Evolutionary conservation across 64 coral and sea anemone genomes (phyloP).

Genomic region (Orbicella faveolata): DNA sequence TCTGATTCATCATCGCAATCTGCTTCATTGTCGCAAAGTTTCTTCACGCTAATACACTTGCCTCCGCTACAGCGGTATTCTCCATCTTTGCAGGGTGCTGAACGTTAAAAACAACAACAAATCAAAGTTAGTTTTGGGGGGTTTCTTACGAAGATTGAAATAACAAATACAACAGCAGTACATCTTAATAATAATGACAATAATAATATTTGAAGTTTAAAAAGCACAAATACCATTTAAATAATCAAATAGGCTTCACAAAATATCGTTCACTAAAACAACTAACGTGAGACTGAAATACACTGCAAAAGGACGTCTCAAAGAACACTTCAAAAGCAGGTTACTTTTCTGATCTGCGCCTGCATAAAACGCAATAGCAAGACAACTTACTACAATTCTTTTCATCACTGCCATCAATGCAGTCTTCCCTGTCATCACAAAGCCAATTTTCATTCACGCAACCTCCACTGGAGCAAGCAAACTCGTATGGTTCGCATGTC

Average conservation of each 20-base stretch:
- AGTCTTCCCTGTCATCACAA: slow-evolving; percentile 42
- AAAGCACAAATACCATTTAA: no score
- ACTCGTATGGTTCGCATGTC: slow-evolving; percentile 10
- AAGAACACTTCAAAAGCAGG: no score
- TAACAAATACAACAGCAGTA: no score
- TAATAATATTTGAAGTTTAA: no score
- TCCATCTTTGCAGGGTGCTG: slow-evolving; percentile 42
- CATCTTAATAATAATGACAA: no score
- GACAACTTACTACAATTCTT: slow-evolving; percentile 54
- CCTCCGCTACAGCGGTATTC: slow-evolving; percentile 48
- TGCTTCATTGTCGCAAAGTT: slow-evolving; percentile 29
- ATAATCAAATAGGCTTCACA: no score
- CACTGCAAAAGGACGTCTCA: no score
- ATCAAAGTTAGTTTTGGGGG: no score
- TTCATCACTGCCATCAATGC: slow-evolving; percentile 45
- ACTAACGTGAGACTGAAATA: no score
- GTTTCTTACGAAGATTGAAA: no score
- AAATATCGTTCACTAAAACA: no score
- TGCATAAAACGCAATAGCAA: background rate
- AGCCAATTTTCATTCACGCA: slow-evolving; percentile 34
- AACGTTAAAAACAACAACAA: background rate
- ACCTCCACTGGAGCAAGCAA: slow-evolving; percentile 22
- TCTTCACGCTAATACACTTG: slow-evolving; percentile 48
- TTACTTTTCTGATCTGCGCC: no score
- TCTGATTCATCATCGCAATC: slow-evolving; percentile 68